Conservation (phyloP, 2,113 vertebrate species). For the Thinocorus orbignyianus region DNA sequence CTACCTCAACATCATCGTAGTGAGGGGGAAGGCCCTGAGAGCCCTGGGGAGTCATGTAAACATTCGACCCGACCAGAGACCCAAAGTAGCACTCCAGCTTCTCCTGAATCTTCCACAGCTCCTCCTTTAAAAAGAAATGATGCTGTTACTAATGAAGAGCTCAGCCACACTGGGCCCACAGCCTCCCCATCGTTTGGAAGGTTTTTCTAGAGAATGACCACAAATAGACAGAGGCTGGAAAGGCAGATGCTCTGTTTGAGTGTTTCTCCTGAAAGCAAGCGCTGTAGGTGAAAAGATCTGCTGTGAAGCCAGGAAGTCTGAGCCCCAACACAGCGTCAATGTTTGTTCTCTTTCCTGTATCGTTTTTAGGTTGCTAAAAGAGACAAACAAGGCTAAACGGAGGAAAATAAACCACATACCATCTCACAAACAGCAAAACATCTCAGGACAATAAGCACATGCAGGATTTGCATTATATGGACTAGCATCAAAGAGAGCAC, state of each 20-base stretch:
- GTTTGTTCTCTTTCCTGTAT: neutral
- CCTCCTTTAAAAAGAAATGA: conserved; percentile 74
- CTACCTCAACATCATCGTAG: conserved; percentile 94
- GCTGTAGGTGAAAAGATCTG: neutral
- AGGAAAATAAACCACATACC: neutral
- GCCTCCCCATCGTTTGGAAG: neutral
- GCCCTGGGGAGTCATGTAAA: conserved; percentile 88
- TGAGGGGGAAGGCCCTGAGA: conserved; percentile 91
- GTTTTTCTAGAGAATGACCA: neutral
- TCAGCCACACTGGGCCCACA: neutral
- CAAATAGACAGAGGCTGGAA: neutral
- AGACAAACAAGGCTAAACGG: neutral
- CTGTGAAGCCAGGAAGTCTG: neutral
- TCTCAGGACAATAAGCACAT: neutral
- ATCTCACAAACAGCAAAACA: neutral
- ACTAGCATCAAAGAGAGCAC: neutral
- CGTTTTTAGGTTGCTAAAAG: neutral
- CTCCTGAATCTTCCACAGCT: conserved; percentile 92
- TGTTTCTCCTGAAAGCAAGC: neutral
- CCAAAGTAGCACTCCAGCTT: conserved; percentile 92
- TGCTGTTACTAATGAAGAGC: neutral
- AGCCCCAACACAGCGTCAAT: accelerated
- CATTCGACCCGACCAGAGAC: conserved; percentile 88
- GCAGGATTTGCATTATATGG: neutral
- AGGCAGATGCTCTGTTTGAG: neutral